Evolutionary conservation across 2,888 invertebrate species (phyloP), one percentile per base, ranked within the genome.

Genomic region (Anarsia innoxiella): DNA sequence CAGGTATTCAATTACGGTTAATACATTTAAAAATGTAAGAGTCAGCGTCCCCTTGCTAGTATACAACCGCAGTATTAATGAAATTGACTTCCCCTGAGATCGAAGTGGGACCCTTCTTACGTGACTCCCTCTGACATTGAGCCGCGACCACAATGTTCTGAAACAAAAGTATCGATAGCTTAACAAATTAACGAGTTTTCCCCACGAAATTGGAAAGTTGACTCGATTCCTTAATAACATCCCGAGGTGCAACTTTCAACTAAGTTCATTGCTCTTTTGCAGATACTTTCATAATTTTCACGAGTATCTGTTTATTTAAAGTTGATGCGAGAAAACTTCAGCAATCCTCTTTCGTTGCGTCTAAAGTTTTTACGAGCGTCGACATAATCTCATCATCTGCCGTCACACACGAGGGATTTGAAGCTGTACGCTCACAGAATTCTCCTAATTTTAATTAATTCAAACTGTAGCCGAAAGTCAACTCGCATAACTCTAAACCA

Each of bases 1-100:
- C 62, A 68, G 68, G 72, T 75, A 69, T 77, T 76, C 71, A 68
- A 73, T 77, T 79, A 76, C 56, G 65, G 64, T 68, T 69, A 74
- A 74, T 72, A 70, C 69, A 67, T 76, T 82, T 64, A 77, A 80
- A 80, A 78, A 77, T 74, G 66, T 66, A 76, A 52, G 48, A 59
- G 35, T 4, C 46, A 60, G 35, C 28, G 51, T 51, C 55, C 60
- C 67, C 69, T 66, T 45, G 47, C 56, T 52, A 51, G 50, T 51
- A 51, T 53, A 53, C 56, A 53, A 74, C 76, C 74, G 61, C 76
- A 67, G 71, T 65, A 77, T 78, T 83, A 83, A 83, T 82, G 80
- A 82, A 82, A 82, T 82, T 72, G 77, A 70, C 70, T 72, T 76
- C 82, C 78, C 79, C 37, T 9, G 79, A 66, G 83, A 66, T 50